Evolutionary conservation across 2,888 invertebrate genomes (phyloP).

Genomic region (Sceliomorpha sp.): DNA sequence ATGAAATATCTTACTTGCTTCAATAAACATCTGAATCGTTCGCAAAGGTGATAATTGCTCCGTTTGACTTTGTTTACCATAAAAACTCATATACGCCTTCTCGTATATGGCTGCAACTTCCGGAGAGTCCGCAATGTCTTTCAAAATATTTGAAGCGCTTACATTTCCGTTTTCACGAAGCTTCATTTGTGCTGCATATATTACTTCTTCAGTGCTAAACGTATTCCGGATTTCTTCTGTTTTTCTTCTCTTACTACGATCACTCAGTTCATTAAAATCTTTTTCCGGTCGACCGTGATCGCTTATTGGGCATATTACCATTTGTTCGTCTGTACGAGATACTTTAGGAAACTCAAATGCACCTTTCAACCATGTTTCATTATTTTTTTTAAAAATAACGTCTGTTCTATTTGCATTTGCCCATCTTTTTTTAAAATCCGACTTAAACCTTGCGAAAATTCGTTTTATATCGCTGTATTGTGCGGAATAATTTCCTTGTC

Average conservation of each 20-base stretch:
- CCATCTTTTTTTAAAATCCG: constrained; percentile 6
- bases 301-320: neutral
- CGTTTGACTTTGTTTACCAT: neutral
- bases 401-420: constrained; percentile 6
- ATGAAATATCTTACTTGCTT: constrained; percentile 4
- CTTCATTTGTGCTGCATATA: constrained; percentile 7
- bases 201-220: constrained; percentile 1
- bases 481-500: too few species aligned
- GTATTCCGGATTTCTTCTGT: constrained; percentile 8
- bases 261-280: constrained; percentile 4
- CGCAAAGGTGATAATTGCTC: constrained; percentile 2
- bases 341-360: neutral
- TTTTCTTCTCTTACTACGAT: constrained; percentile 7
- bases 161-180: constrained; percentile 4
- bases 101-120: constrained; percentile 8
- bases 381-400: constrained; percentile 1
- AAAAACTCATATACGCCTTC: constrained; percentile 1
- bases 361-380: constrained; percentile 4
- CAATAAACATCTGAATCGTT: constrained; percentile 4
- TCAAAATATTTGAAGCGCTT: constrained; percentile 1
- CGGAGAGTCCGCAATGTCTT: neutral
- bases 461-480: constrained; percentile 7
- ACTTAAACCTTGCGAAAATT: constrained; percentile 1
- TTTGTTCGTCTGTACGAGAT: neutral
- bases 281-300: constrained; percentile 4